Evolutionary conservation across 1,140 invertebrate genomes (phyloP), one percentile per base, ranked within the genome.

Genomic region (Halyomorpha halys): DNA sequence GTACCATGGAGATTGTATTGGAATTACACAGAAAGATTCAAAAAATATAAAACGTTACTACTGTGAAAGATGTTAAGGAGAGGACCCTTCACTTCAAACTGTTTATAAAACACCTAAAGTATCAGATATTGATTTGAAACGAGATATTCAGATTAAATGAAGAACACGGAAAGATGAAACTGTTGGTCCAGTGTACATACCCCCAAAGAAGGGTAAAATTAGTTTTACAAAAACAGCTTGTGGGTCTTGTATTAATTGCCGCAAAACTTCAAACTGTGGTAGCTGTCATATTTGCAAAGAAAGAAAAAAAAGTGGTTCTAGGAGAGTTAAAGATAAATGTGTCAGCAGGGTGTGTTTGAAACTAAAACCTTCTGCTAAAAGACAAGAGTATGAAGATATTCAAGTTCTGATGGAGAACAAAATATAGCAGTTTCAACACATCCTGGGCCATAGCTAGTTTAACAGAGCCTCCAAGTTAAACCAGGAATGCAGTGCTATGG

Each of bases 1-100:
- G 95, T 98, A 95, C 73, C 96, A 98, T 76, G 94, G 94, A 11
- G 92, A 97, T 72, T 98, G 95, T 75, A 95, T 98, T 70, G 90
- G 90, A 69, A 92, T 98, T 64, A 94, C 91, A 13, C 88, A 95
- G 73, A 84, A 89, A 69, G 90, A 97, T 74, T 89, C 95, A 0
- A 93, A 93, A 72, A 83, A 87, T 65, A 97, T 98, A 61, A 91
- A 92, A 72, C 88, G 91, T 69, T 98, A 94, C 71, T 97, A 89
- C 74, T 98, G 95, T 77, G 79, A 77, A 64, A 79, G 83, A n/a
- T 91, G 89, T 71, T 77, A 81, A 71, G 85, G 87, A 70, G 87
- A 91, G 72, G 90, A 95, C 78, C 84, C 90, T 0, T 83, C 80
- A 86, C 61, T 71, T 23, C 63, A 68, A 60, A 70, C 69, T 15